A percentile compares a stretch with the other conserved stretches of the same genome.
These are phyloP conservation scores for Morpho deidamia DNA, from an alignment of 2,888 invertebrate genomes.

Conservation along the genomic window DNA sequence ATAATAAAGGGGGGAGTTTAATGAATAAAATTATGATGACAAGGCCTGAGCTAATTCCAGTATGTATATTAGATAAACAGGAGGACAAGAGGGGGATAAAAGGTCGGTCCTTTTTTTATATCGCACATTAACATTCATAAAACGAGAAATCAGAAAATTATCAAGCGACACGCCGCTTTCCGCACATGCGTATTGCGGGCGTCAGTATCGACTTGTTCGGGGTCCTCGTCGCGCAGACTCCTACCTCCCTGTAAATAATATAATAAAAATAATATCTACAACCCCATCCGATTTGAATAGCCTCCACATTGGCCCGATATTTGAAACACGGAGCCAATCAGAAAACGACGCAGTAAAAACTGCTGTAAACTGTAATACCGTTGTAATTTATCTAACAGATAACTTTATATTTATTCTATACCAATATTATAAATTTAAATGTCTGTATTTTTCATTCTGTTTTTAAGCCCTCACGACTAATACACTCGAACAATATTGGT, in stretches of 20 bases:
- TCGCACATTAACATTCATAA: constrained; percentile 66
- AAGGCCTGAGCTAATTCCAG: background rate
- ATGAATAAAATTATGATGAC: background rate
- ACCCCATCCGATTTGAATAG: constrained; percentile 60
- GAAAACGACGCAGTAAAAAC: background rate
- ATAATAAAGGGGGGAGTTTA: background rate
- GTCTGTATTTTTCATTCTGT: too few species aligned
- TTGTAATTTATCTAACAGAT: too few species aligned
- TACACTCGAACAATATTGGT: too few species aligned
- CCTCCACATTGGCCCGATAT: constrained; percentile 26
- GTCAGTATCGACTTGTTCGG: constrained; percentile 54
- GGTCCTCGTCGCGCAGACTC: constrained; percentile 54
- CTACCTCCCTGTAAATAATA: constrained; percentile 60
- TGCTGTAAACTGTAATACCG: too few species aligned
- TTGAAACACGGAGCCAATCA: too few species aligned
- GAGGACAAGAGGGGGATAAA: constrained; percentile 20
- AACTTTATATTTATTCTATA: too few species aligned
- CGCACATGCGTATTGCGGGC: constrained; percentile 63
- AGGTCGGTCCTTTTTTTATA: constrained; percentile 54
- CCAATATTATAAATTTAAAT: background rate
- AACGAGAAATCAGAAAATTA: constrained; percentile 69
- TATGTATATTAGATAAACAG: background rate
- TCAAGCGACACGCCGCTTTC: constrained; percentile 41
- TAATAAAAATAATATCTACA: constrained; percentile 64
- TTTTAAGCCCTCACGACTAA: too few species aligned